These are phyloP conservation scores for Trachelus troglodyta DNA, from an alignment of 2,888 invertebrate genomes.

Conservation along the genomic window DNA sequence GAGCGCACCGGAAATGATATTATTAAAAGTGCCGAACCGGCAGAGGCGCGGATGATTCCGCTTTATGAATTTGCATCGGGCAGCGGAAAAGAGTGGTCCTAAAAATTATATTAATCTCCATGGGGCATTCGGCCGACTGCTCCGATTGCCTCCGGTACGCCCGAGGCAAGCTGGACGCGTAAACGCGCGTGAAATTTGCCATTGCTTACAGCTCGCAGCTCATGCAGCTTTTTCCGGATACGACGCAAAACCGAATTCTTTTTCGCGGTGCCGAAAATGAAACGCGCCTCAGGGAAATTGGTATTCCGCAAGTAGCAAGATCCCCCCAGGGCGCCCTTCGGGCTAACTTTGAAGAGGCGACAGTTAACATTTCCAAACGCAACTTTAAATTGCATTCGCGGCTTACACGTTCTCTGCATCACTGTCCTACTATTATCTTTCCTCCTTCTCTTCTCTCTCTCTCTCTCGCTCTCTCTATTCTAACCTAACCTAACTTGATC, in stretches of 20 bases:
- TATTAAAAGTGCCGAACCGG: not conserved
- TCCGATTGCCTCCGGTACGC: not conserved
- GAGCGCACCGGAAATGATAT: not conserved
- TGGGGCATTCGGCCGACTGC: not conserved
- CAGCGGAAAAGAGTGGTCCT: not conserved
- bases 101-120: not conserved
- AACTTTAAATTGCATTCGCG: conserved; percentile 7
- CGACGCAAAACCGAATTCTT: not conserved
- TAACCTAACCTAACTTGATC: not conserved
- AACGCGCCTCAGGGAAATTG: not conserved
- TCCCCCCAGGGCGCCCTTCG: not conserved
- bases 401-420: not conserved
- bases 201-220: not conserved
- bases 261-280: not conserved
- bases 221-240: not conserved
- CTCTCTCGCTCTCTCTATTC: not conserved
- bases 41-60: not conserved
- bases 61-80: conserved; percentile 1
- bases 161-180: not conserved
- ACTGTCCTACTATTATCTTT: not conserved
- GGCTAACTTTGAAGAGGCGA: not conserved
- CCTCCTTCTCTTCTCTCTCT: not conserved
- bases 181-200: not conserved
- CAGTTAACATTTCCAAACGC: conserved; percentile 5
- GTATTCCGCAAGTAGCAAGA: not conserved